A percentile compares a stretch with the other conserved stretches of the same genome.
These are phyloP conservation scores for Trialeurodes vaporariorum DNA, from an alignment of 1,140 invertebrate genomes.

Conservation along the genomic window DNA sequence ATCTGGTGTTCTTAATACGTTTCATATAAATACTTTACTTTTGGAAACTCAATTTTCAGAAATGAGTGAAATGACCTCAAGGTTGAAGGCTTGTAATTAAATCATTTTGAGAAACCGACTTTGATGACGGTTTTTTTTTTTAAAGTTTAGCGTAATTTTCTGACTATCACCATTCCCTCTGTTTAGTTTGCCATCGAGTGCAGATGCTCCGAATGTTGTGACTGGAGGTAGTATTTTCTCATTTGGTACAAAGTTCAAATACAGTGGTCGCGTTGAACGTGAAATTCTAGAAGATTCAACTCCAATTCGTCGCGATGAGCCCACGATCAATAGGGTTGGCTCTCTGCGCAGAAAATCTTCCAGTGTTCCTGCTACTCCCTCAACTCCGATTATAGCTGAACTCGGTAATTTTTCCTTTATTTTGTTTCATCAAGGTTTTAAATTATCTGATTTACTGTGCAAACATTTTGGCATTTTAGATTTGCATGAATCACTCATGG, in stretches of 20 bases:
- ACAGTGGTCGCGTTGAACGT: slow-evolving; percentile 73
- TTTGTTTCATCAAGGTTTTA: no score
- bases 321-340: slow-evolving; percentile 42
- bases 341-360: slow-evolving; percentile 61
- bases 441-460: no score
- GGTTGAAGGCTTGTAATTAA: no score
- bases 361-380: slow-evolving; percentile 73
- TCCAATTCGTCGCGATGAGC: slow-evolving; percentile 43
- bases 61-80: no score
- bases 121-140: no score
- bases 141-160: slow-evolving; percentile 13
- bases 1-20: no score
- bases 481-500: no score
- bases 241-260: slow-evolving; percentile 86
- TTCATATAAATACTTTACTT: no score
- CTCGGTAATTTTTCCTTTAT: no score
- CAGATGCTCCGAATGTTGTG: slow-evolving; percentile 71
- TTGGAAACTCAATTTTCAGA: no score
- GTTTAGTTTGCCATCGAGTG: slow-evolving; percentile 67
- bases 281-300: slow-evolving; percentile 67
- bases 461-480: no score
- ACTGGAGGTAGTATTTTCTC: slow-evolving; percentile 90
- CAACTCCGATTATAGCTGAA: slow-evolving; percentile 45
- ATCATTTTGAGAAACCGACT: no score
- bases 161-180: slow-evolving; percentile 5